Evolutionary conservation across 2,113 vertebrate genomes (phyloP), one percentile per base, ranked within the genome.

Genomic region (Scytalopus superciliaris): DNA sequence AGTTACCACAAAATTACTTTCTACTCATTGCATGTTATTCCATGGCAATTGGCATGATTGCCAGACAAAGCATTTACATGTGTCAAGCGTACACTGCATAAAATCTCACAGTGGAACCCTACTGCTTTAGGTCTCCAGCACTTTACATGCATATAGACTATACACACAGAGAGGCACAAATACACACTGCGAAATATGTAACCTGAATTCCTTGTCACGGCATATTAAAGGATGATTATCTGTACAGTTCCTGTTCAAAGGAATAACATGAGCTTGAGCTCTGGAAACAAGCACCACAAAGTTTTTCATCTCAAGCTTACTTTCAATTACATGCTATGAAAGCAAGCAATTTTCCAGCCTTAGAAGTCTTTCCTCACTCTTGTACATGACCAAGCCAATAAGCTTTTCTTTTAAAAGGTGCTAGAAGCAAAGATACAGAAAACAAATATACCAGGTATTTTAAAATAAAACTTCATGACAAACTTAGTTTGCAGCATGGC

Each of bases 1-100:
- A 83, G 40, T 67, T 94, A 94, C 74, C 89, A 90, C 84, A 90
- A 93, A 76, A 89, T 12, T 82, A 42, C 44, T 89, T 91, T 92
- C 62, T 82, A 56, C 39, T 79, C 49, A 23, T 44, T 91, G n/a
- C 81, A 35, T 70, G 40, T 67, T 89, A 86, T 77, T 86, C 76
- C 59, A 55, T 35, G 25, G 57, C 13, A 10, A 92, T 22, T 87
- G 70, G 62, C 67, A 76, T 24, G 53, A 92, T 73, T 67, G 16
- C n/a, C 85, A 84, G 77, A 64, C 69, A 93, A 89, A 82, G 49
- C 19, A 64, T 76, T 87, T 87, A 69, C 78, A 83, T 17, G 9
- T 31, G 33, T 40, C 56, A 49, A 69, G 23, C 13, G 35, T 33
- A 76, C 31, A 19, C 15, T 39, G 59, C 86, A 82, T 50, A 72